These are phyloP conservation scores for Phrynocephalus vlangalii DNA, from an alignment of 2,797 vertebrate species.

Conservation along the genomic window DNA sequence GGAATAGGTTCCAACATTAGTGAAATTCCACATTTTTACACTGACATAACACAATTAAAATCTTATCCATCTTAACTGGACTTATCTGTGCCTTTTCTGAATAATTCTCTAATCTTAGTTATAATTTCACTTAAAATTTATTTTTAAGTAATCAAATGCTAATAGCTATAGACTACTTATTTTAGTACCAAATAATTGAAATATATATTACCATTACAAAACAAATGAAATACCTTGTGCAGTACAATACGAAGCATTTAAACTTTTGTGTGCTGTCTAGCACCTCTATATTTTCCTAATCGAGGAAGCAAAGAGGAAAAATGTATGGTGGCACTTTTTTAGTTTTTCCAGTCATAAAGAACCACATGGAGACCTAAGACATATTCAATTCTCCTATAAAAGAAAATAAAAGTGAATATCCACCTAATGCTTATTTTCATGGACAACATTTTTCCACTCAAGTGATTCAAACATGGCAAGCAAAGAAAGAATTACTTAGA, in stretches of 20 bases:
- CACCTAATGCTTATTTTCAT: slow-evolving; percentile 2
- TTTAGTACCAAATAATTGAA: neutral
- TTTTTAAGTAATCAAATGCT: neutral
- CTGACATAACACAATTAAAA: no score
- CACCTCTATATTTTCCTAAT: neutral
- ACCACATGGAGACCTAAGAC: no score
- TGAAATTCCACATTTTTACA: no score
- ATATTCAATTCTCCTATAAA: neutral
- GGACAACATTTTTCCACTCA: neutral
- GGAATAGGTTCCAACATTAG: no score
- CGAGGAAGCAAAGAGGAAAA: neutral
- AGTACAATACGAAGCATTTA: neutral
- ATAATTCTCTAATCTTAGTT: no score
- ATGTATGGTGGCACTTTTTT: neutral
- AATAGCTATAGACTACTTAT: no score
- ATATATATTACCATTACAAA: neutral
- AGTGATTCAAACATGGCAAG: slow-evolving; percentile 35
- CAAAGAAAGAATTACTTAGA: neutral
- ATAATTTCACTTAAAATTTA: no score
- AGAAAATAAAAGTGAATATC: slow-evolving; percentile 4
- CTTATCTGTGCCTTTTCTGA: no score
- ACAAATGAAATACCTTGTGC: neutral
- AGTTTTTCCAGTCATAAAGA: neutral
- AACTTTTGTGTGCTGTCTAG: neutral
- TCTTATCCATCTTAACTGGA: no score